Base-by-base conservation (phyloP, 2,113 vertebrate species). In the Notiomystis cincta region DNA sequence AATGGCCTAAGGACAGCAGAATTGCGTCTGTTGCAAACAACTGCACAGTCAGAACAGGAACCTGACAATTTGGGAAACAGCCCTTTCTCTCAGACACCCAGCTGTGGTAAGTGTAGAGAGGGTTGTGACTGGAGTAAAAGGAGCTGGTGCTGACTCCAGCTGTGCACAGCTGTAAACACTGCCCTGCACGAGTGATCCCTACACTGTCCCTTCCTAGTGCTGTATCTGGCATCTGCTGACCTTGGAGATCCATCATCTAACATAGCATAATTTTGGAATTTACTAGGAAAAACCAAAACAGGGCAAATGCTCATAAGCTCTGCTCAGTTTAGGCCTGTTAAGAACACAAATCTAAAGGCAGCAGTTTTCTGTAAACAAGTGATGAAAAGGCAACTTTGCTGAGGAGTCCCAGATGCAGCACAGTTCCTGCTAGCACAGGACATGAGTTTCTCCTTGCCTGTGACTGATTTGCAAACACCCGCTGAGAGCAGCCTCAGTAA, bases 151-250 rank as follows among this genome's bases (percentile, higher is more conserved):
- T 45, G 40, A 7, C 65, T 61, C 3, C 2, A 23, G 45, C 37
- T 21, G 24, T 33, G 60, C 40, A 14, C 5, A 58, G 9, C 9
- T 44, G 48, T 9, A 7, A 3, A 35, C 24, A 9, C 28, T 19
- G 35, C 53, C 38, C 5, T 1, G 28, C 28, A 2, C 0, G 1
- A 25, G 27, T 2, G 4, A 20, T 42, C 14, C 33, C 45, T 60
- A 0, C 2, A 0, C 24, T 18, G 9, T 14, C 54, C 15, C 22
- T 17, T 37, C 14, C 15, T 35, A 20, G 2, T 18, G 10, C 9
- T 7, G 3, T 13, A 6, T 42, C 54, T 38, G 65, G 60, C 38
- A n/a, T 6, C 11, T 50, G n/a, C 47, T 10, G 20, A 19, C 25
- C 12, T n/a, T n/a, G n/a, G 10, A 50, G 42, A 11, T 58, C 37